Evolutionary conservation across 2,888 invertebrate genomes (phyloP).

Genomic region (Latrodectus elegans): DNA sequence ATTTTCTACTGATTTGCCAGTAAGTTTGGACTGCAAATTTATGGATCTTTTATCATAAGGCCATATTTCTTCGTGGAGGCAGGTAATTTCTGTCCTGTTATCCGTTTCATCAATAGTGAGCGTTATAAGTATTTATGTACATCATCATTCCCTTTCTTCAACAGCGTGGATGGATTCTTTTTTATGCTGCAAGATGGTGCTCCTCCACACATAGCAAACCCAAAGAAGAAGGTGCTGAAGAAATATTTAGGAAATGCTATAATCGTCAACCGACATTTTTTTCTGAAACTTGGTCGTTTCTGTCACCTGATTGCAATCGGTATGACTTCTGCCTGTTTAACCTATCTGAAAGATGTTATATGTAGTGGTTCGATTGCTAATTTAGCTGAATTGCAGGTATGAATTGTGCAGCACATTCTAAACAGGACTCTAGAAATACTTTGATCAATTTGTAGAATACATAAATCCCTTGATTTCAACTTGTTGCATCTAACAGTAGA

Average conservation of each 20-base stretch:
- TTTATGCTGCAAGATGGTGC: not conserved
- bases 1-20: not conserved
- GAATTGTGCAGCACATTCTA: no score
- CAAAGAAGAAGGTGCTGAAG: not conserved
- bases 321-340: conserved; percentile 17
- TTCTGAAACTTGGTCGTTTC: not conserved
- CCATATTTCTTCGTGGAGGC: not conserved
- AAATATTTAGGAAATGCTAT: not conserved
- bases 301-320: not conserved
- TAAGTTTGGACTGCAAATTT: not conserved
- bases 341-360: conserved; percentile 4
- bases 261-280: conserved; percentile 11
- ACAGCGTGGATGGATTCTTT: conserved; percentile 4
- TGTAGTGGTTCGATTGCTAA: not conserved
- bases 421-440: no score
- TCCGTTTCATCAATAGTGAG: not conserved
- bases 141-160: not conserved
- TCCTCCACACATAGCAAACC: conserved; percentile 18
- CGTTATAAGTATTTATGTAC: not conserved
- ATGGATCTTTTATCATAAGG: not conserved
- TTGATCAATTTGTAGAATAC: no score
- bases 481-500: no score
- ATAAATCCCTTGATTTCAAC: no score
- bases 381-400: no score
- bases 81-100: not conserved